Evolutionary conservation across 2,113 vertebrate species (phyloP), one percentile per base, ranked within the genome.

Genomic region (Malurus cyaneus): DNA sequence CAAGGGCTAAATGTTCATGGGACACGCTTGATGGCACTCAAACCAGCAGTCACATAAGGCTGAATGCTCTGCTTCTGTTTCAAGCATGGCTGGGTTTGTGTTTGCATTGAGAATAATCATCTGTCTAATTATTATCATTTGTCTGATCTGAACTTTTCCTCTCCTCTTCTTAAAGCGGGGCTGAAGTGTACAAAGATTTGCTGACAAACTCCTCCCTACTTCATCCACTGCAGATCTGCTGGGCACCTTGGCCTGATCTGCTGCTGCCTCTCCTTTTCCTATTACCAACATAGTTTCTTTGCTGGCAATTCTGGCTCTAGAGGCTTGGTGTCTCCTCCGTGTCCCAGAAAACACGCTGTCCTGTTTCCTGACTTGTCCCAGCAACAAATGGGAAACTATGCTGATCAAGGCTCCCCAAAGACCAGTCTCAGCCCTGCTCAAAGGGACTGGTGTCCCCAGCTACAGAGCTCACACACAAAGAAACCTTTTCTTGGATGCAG

Each of bases 211-310:
- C 31, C 39, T 85, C 18, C 12, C 39, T 31, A 5, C 32, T 32
- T 41, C 42, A 9, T 7, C 39, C 29, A 3, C 32, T 6, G 0
- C 3, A 18, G 32, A 21, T 42, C 49, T 46, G 25, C 2, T 31
- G 72, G 73, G 67, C 53, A 9, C 14, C 1, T 16, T 5, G 39
- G 34, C 11, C 73, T 56, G 25, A 39, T 14, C 28, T 25, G 39
- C 28, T 2, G 1, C 59, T 31, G n/a, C 32, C 18, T 28, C 23
- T 18, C 34, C 12, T 29, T 7, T 2, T 67, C 32, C 42, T 19
- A 18, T 8, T 20, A 12, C 39, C n/a, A 23, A 16, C 1, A 5
- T 2, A 7, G 29, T 6, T 1, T 8, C 5, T 39, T n/a, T 56
- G 19, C 46, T 62, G 56, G 10, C 20, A 42, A 54, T 7, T 83